A percentile compares a stretch with the other conserved stretches of the same genome.
Conservation (phyloP, 2,888 invertebrate genomes). For the Idaea straminata region DNA sequence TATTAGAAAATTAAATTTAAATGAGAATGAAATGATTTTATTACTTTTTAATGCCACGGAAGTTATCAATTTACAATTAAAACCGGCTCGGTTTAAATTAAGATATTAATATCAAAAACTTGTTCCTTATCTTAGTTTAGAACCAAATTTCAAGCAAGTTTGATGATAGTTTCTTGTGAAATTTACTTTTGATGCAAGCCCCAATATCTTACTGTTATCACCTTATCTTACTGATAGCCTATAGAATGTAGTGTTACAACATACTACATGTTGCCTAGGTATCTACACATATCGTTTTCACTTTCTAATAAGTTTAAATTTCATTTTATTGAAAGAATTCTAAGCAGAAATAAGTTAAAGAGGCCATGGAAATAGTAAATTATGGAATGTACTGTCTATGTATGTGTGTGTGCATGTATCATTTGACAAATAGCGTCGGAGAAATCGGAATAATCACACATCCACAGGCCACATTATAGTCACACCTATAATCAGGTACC, state of each 20-base stretch:
- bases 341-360: not conserved
- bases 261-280: not conserved
- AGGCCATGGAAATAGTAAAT: not conserved
- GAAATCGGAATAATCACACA: constrained; percentile 60
- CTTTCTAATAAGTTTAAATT: not conserved
- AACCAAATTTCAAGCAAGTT: not conserved
- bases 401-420: constrained; percentile 45
- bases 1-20: not conserved
- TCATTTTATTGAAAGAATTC: not conserved
- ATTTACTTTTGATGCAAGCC: not conserved
- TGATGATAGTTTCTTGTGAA: not conserved
- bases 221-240: not conserved
- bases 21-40: not conserved
- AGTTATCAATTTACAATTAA: not conserved
- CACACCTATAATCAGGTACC: constrained; percentile 9
- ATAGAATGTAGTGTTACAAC: not conserved
- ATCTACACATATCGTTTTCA: not conserved
- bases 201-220: not conserved
- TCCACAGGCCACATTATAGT: constrained; percentile 18
- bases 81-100: not conserved
- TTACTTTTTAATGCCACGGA: not conserved
- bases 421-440: constrained; percentile 64
- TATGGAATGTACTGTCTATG: constrained; percentile 28
- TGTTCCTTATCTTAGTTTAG: not conserved
- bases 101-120: not conserved